These are phyloP conservation scores for Lagopus leucura DNA, from an alignment of 2,113 vertebrate species.

Conservation along the genomic window DNA sequence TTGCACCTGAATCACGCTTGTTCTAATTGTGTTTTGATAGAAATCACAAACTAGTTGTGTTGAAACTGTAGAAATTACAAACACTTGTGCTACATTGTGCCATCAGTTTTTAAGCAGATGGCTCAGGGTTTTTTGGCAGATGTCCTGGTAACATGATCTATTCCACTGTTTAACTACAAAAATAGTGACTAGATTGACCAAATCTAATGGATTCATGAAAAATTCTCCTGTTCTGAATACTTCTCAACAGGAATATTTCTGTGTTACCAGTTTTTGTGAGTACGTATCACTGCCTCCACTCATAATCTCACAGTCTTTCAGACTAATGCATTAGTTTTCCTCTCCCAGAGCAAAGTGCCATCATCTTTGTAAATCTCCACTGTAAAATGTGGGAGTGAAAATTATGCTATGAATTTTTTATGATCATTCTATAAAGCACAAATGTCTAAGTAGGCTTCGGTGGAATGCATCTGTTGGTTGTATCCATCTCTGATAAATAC, in stretches of 20 bases:
- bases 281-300: not conserved
- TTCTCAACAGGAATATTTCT: not conserved
- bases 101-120: slow-evolving; percentile 43
- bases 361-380: not conserved
- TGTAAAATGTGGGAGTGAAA: slow-evolving; percentile 5
- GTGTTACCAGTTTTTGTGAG: not conserved
- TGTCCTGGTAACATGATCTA: not conserved
- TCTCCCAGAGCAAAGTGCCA: not conserved
- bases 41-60: not conserved
- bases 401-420: slow-evolving; percentile 29
- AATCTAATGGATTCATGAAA: not conserved
- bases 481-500: not conserved
- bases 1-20: not conserved
- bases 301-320: not conserved
- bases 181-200: not conserved
- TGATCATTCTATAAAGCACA: slow-evolving; percentile 4
- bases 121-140: slow-evolving; percentile 13
- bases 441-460: not conserved
- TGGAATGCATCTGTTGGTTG: not conserved
- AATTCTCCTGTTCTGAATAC: not conserved
- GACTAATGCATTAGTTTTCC: not conserved
- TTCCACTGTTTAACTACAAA: slow-evolving; percentile 26
- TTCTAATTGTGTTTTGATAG: not conserved
- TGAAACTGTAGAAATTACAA: not conserved
- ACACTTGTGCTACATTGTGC: not conserved